phyloP scores from a whole-genome alignment of 2,888 invertebrate species.

The Parnassius mnemosyne region DNA sequence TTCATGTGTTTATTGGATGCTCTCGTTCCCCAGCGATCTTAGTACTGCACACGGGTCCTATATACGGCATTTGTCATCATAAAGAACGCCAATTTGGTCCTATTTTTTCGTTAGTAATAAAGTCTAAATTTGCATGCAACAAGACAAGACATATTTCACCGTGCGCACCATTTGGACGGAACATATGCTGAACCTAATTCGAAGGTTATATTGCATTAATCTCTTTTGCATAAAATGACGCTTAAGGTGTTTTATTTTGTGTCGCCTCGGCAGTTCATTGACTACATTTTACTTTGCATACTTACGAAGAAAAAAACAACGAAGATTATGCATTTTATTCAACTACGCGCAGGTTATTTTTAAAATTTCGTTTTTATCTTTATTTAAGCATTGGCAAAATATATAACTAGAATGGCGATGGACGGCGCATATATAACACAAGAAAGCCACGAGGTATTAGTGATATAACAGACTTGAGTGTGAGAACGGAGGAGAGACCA shows the following conservation, averaged over 20 bases:
- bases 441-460: no score
- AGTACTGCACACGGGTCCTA: conserved; percentile 12
- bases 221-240: conserved; percentile 26
- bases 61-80: conserved; percentile 11
- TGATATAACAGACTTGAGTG: no score
- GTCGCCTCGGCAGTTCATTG: conserved; percentile 19
- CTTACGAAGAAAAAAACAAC: conserved; percentile 4
- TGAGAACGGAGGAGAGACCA: no score
- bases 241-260: conserved; percentile 20
- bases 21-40: conserved; percentile 30
- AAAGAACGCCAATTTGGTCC: conserved; percentile 4
- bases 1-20: conserved; percentile 39
- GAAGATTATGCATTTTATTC: no score
- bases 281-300: conserved; percentile 16
- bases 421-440: no score
- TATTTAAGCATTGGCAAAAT: no score
- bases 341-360: no score
- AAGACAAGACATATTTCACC: background rate
- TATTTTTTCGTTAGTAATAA: background rate
- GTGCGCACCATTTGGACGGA: conserved; percentile 12
- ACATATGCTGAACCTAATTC: conserved; percentile 28
- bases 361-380: no score
- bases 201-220: conserved; percentile 26
- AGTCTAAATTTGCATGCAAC: conserved; percentile 11
- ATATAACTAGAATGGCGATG: no score